Evolutionary conservation across 1,140 invertebrate species (phyloP).

Genomic region (Halictus rubicundus): DNA sequence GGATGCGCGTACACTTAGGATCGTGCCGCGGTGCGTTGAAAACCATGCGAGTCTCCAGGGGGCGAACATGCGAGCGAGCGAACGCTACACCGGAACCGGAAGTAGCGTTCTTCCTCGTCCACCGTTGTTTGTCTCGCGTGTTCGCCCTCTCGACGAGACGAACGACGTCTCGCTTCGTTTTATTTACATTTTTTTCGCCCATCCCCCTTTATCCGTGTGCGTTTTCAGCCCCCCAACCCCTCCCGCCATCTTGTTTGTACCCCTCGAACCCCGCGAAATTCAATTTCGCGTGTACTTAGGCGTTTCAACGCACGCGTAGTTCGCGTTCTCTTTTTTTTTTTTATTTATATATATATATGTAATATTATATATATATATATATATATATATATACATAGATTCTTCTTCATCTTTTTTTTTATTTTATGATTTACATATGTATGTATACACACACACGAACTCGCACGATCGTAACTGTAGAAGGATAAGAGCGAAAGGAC

Average conservation of each 20-base stretch:
- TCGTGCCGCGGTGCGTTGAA: slow-evolving; percentile 59
- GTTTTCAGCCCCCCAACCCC: background rate
- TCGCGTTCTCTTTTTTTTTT: slow-evolving; percentile 48
- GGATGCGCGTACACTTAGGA: slow-evolving; percentile 58
- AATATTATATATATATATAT: slow-evolving; percentile 29
- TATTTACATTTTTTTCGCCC: too few relatives aligned
- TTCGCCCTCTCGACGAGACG: too few relatives aligned
- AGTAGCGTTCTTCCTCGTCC: background rate
- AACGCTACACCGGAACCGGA: too few relatives aligned
- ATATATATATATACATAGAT: slow-evolving; percentile 26
- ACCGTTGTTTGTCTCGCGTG: too few relatives aligned
- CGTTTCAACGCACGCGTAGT: slow-evolving; percentile 57
- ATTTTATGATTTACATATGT: background rate
- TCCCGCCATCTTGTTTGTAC: background rate
- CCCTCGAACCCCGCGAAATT: background rate
- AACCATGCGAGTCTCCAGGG: slow-evolving; percentile 22
- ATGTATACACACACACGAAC: slow-evolving; percentile 20
- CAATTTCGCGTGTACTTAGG: slow-evolving; percentile 29
- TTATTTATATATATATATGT: slow-evolving; percentile 31
- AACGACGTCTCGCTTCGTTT: too few relatives aligned
- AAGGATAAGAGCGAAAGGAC: slow-evolving; percentile 5
- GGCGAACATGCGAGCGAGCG: too few relatives aligned
- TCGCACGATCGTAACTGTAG: slow-evolving; percentile 61
- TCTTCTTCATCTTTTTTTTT: too few relatives aligned
- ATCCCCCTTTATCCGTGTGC: background rate